Conservation (phyloP, 2,113 vertebrate species). For the Ranitomeya imitator region DNA sequence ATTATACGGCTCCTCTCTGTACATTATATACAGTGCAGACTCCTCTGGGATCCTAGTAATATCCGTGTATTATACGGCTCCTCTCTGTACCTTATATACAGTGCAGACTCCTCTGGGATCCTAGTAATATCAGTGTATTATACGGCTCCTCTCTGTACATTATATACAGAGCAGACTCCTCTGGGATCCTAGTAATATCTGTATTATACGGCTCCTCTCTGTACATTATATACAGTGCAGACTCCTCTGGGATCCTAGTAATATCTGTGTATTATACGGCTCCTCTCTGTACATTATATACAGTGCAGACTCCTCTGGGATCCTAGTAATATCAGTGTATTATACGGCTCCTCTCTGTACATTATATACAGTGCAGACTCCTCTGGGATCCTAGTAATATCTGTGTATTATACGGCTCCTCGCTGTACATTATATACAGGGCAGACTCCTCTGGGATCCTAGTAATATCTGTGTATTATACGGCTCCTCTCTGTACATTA, state of each 20-base stretch:
- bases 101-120: neutral
- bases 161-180: no score
- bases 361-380: no score
- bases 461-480: neutral
- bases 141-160: neutral
- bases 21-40: no score
- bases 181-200: neutral
- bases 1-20: neutral
- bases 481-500: neutral
- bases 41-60: neutral
- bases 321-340: slow-evolving; percentile 16
- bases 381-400: neutral
- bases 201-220: neutral
- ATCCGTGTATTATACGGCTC: neutral
- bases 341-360: neutral
- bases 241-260: neutral
- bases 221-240: neutral
- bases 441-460: no score
- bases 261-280: slow-evolving; percentile 1
- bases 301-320: neutral
- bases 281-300: neutral
- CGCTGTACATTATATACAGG: neutral
- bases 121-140: slow-evolving; percentile 21
- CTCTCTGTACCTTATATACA: neutral
- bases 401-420: neutral